A percentile compares a stretch with the other conserved stretches of the same genome.
These are phyloP conservation scores for Balaeniceps rex DNA, from an alignment of 2,113 vertebrate species.

Conservation along the genomic window DNA sequence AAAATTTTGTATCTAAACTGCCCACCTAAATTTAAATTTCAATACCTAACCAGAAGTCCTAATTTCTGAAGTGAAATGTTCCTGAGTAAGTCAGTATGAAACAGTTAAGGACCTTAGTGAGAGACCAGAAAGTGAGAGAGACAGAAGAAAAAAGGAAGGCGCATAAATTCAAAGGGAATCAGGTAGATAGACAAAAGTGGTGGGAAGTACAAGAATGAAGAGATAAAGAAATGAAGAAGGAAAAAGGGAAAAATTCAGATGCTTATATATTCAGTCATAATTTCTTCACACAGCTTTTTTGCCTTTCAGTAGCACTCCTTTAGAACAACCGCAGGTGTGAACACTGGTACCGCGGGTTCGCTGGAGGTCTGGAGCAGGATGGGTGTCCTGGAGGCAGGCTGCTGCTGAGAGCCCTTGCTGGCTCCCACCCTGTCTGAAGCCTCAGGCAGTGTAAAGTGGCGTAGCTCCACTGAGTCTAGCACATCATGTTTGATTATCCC, in stretches of 20 bases:
- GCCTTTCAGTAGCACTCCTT: background rate
- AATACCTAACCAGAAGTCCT: background rate
- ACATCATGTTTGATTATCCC: background rate
- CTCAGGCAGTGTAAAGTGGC: background rate
- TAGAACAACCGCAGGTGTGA: background rate
- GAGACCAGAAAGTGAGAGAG: background rate
- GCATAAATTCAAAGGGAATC: background rate
- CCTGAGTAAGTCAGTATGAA: background rate
- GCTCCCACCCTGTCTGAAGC: background rate
- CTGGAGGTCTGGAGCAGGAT: too few species aligned
- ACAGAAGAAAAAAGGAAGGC: background rate
- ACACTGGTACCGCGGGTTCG: fast-evolving
- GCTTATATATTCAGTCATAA: background rate
- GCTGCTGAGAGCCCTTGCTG: background rate
- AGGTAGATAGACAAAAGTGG: background rate
- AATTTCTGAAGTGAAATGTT: background rate
- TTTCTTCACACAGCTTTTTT: background rate
- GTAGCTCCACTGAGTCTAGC: background rate
- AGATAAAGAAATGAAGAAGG: background rate
- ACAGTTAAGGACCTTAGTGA: background rate
- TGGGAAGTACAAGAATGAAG: background rate
- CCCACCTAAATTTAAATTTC: background rate
- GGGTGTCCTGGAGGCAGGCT: background rate
- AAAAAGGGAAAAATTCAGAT: background rate
- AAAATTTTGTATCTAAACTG: background rate